Evolutionary conservation across 2,797 vertebrate genomes (phyloP).

Genomic region (Tauraco hartlaubi): DNA sequence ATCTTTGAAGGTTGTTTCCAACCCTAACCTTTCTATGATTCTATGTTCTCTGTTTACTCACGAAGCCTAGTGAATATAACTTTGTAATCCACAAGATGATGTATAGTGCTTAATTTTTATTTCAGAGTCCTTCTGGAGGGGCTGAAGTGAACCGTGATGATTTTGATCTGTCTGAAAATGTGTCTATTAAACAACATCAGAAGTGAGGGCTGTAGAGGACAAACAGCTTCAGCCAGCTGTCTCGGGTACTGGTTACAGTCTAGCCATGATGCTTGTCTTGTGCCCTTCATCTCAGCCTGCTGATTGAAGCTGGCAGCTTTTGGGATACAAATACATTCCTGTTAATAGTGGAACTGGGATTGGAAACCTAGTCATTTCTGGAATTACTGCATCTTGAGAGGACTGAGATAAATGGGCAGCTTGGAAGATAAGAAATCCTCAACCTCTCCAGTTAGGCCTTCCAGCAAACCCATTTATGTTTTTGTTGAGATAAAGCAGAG

Average conservation of each 20-base stretch:
- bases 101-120: not conserved
- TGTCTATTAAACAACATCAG: not conserved
- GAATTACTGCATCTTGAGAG: not conserved
- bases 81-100: not conserved
- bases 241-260: not conserved
- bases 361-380: not conserved
- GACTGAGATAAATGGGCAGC: not conserved
- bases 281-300: not conserved
- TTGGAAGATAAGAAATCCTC: not conserved
- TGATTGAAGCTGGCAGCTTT: not conserved
- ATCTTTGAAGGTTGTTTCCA: no score
- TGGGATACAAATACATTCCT: not conserved
- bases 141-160: not conserved
- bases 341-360: not conserved
- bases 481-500: not conserved
- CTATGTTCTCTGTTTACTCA: not conserved
- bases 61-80: not conserved
- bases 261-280: not conserved
- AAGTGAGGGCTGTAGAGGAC: not conserved
- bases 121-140: not conserved
- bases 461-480: not conserved
- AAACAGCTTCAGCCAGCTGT: not conserved
- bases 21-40: no score
- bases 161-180: not conserved
- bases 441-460: not conserved